phyloP scores from a whole-genome alignment of 1,140 invertebrate species.

The Eufriesea mexicana region DNA sequence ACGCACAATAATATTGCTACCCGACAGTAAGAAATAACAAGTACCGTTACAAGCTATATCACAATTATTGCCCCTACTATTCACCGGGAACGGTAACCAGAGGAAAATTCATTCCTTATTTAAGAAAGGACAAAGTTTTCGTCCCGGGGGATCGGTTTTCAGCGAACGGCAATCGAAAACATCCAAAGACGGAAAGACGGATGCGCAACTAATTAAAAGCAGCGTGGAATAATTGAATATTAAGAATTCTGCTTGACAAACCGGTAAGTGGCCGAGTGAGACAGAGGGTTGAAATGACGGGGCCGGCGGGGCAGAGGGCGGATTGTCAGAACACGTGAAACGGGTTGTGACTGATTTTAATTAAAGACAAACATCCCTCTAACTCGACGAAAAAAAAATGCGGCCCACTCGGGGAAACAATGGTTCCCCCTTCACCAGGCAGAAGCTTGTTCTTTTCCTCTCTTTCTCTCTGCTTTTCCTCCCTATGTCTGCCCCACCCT shows the following conservation, averaged over 20 bases:
- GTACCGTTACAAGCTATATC: too few species aligned
- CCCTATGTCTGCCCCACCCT: background rate
- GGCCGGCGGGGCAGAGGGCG: background rate
- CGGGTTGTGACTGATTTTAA: constrained; percentile 76
- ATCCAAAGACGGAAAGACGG: constrained; percentile 22
- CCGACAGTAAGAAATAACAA: too few species aligned
- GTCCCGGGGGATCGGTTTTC: background rate
- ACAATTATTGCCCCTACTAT: too few species aligned
- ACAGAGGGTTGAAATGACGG: background rate
- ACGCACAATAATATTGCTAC: too few species aligned
- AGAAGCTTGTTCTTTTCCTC: constrained; percentile 34
- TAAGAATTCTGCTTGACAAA: constrained; percentile 75
- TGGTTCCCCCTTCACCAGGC: constrained; percentile 56
- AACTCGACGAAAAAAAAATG: constrained; percentile 65
- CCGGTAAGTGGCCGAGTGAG: constrained; percentile 53
- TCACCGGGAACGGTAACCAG: background rate
- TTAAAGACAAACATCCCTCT: constrained; percentile 80
- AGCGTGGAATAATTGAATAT: constrained; percentile 79
- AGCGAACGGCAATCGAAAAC: constrained; percentile 18
- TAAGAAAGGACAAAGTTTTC: background rate
- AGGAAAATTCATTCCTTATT: background rate
- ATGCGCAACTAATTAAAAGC: constrained; percentile 76
- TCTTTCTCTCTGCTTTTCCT: background rate
- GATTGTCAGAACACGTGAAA: constrained; percentile 59
- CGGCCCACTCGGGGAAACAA: constrained; percentile 70